phyloP scores from a whole-genome alignment of 2,888 invertebrate species.

The Stenolophus ochropezus region DNA sequence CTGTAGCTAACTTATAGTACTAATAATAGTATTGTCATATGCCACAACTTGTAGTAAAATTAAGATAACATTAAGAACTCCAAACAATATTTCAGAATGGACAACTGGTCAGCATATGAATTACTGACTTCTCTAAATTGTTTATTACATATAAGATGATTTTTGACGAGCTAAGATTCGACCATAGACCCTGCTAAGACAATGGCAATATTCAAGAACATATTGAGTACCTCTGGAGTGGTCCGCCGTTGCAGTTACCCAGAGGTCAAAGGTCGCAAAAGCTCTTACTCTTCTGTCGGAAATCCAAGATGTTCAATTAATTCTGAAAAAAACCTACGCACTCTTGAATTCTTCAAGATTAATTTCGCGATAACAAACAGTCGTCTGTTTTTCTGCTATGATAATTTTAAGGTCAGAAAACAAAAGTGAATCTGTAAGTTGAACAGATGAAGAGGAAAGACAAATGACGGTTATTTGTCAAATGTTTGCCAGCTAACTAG shows the following conservation, averaged over 20 bases:
- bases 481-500: background rate
- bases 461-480: slow-evolving; percentile 23
- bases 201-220: background rate
- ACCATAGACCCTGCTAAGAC: too few species aligned
- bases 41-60: too few species aligned
- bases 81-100: too few species aligned
- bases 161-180: too few species aligned
- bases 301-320: slow-evolving; percentile 20
- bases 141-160: too few species aligned
- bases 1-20: too few species aligned
- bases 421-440: slow-evolving; percentile 10
- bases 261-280: slow-evolving; percentile 25
- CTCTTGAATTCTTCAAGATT: background rate
- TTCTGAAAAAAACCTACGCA: slow-evolving; percentile 26
- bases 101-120: too few species aligned
- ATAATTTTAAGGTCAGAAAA: slow-evolving; percentile 3
- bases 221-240: slow-evolving; percentile 19
- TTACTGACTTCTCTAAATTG: too few species aligned
- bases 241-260: slow-evolving; percentile 35
- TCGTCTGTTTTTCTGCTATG: background rate
- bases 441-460: background rate
- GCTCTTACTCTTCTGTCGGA: slow-evolving; percentile 45
- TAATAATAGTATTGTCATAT: too few species aligned
- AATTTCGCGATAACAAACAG: background rate
- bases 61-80: too few species aligned